These are phyloP conservation scores for Drosophila glabriapex DNA, from an alignment of 2,888 invertebrate species.

Conservation along the genomic window DNA sequence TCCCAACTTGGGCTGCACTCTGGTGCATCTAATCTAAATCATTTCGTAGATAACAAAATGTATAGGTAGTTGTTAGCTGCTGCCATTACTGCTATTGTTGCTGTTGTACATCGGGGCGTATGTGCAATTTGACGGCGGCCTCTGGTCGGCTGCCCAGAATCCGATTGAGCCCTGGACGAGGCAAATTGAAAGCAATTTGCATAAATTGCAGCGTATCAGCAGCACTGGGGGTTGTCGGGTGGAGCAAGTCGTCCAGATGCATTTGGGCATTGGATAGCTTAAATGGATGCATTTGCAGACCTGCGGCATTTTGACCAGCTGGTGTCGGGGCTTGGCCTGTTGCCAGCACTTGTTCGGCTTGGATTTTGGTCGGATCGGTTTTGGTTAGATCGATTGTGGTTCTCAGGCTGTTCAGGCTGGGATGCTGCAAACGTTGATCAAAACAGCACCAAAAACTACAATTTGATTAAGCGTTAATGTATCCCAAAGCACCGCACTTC, in stretches of 20 bases:
- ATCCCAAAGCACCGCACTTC: not conserved
- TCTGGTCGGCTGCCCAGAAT: slow-evolving; percentile 10
- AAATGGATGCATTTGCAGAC: slow-evolving; percentile 20
- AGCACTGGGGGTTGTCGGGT: slow-evolving; percentile 22
- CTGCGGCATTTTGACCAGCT: slow-evolving; percentile 11
- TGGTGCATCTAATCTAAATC: slow-evolving; percentile 24
- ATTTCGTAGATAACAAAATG: slow-evolving; percentile 36
- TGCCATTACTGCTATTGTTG: not conserved
- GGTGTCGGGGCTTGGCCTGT: slow-evolving; percentile 18
- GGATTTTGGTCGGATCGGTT: slow-evolving; percentile 31
- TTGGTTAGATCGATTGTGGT: slow-evolving; percentile 8
- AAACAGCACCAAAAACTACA: slow-evolving; percentile 3
- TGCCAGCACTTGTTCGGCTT: slow-evolving; percentile 25
- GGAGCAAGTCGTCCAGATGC: slow-evolving; percentile 24
- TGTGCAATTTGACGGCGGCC: slow-evolving; percentile 37
- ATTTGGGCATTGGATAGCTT: slow-evolving; percentile 8
- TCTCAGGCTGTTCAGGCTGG: not conserved
- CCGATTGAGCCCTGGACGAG: slow-evolving; percentile 43
- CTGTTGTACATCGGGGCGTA: slow-evolving; percentile 25
- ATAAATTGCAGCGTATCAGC: slow-evolving; percentile 65
- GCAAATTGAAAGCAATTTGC: slow-evolving; percentile 77
- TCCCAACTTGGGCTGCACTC: not conserved
- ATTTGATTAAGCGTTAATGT: not conserved
- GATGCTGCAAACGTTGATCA: not conserved
- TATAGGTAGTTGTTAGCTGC: slow-evolving; percentile 11